Percentiles rank a stretch among this genome's conserved stretches.
Evolutionary conservation across 2,113 vertebrate species (phyloP).

Genomic region (Amphiprion percula): DNA sequence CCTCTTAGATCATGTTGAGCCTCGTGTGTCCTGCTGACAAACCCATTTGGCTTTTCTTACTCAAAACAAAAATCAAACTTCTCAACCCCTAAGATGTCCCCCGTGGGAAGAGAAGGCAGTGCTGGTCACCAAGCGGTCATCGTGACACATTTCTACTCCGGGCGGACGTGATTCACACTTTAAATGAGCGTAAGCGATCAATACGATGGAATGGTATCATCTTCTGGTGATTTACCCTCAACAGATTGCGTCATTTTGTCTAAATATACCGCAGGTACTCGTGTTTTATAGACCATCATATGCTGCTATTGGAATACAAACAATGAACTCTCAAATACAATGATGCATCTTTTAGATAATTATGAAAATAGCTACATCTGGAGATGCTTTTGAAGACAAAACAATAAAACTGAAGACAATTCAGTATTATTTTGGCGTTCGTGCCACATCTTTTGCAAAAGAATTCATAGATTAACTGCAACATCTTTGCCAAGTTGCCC

Average conservation of each 20-base stretch:
- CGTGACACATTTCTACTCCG: slow-evolving; percentile 69
- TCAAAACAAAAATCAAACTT: slow-evolving; percentile 58
- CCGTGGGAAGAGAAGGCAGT: slow-evolving; percentile 48
- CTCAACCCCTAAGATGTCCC: slow-evolving; percentile 38
- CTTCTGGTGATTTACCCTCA: slow-evolving; percentile 41
- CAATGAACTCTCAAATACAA: not conserved
- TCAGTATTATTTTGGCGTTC: slow-evolving; percentile 1
- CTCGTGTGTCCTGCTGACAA: slow-evolving; percentile 57
- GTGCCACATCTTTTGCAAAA: slow-evolving; percentile 34
- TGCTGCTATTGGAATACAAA: too few relatives aligned
- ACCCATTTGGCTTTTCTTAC: slow-evolving; percentile 49
- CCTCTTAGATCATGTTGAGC: slow-evolving; percentile 64
- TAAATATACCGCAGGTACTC: too few relatives aligned
- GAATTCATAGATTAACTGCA: not conserved
- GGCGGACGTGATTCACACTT: slow-evolving; percentile 48
- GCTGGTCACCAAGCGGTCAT: slow-evolving; percentile 69
- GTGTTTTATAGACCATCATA: slow-evolving; percentile 2
- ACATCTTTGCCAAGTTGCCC: slow-evolving; percentile 3
- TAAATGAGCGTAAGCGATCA: slow-evolving; percentile 38
- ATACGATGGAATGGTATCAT: slow-evolving; percentile 37
- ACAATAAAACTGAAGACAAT: slow-evolving; percentile 29
- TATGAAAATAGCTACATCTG: slow-evolving; percentile 40
- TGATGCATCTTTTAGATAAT: slow-evolving; percentile 31
- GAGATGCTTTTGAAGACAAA: slow-evolving; percentile 35
- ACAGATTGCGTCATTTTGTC: too few relatives aligned